phyloP scores from a whole-genome alignment of 2,888 invertebrate species.

The Ichneumoninae sp. region DNA sequence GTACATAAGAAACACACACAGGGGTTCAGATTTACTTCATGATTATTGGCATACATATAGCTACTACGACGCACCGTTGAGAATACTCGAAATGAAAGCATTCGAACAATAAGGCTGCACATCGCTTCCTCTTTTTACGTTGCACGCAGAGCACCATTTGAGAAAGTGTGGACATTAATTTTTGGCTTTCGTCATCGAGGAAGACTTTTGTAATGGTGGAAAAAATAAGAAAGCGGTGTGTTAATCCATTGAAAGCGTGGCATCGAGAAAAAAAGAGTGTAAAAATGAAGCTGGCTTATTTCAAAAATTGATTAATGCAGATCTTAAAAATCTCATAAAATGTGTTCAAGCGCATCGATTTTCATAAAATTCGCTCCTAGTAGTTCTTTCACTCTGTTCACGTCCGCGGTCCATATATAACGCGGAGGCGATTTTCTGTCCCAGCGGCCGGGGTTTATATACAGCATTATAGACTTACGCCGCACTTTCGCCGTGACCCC shows the following conservation, averaged over 20 bases:
- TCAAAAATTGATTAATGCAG: too few relatives aligned
- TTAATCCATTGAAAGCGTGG: too few relatives aligned
- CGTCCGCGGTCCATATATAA: too few relatives aligned
- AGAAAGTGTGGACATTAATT: neutral
- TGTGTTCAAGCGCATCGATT: neutral
- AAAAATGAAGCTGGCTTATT: neutral
- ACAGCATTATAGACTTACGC: too few relatives aligned
- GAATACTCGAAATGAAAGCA: constrained; percentile 16
- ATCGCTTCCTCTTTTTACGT: neutral
- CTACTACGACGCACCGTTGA: constrained; percentile 25
- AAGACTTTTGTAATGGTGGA: neutral
- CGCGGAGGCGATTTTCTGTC: neutral
- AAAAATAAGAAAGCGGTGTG: too few relatives aligned
- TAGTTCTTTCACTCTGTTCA: neutral
- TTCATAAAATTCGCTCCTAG: neutral
- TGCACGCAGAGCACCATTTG: neutral
- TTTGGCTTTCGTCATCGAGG: neutral
- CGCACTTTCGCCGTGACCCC: too few relatives aligned
- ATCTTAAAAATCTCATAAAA: neutral
- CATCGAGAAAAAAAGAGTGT: neutral
- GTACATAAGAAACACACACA: constrained; percentile 33
- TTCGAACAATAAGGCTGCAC: neutral
- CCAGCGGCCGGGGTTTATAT: too few relatives aligned
- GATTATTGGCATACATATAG: constrained; percentile 64
- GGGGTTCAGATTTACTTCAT: constrained; percentile 68